Percentiles rank a stretch among this genome's conserved stretches.
Evolutionary conservation across 1,140 invertebrate genomes (phyloP).

Genomic region (Fragariocoptes setiger): DNA sequence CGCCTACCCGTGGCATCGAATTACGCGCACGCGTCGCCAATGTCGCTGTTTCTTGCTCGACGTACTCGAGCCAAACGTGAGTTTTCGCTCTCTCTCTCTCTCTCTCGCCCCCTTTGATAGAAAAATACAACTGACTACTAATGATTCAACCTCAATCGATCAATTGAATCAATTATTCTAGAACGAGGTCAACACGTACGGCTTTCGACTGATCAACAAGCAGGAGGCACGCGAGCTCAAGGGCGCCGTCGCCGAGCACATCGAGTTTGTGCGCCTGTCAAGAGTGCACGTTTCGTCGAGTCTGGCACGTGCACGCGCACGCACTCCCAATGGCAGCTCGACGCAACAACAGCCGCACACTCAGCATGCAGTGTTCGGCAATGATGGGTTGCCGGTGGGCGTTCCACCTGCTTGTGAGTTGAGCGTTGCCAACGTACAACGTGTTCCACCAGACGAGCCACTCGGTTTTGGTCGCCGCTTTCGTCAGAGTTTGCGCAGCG

Average conservation of each 20-base stretch:
- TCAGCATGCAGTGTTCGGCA: too few species aligned
- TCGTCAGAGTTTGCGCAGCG: too few species aligned
- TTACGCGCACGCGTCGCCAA: conserved; percentile 69
- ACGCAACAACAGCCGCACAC: too few species aligned
- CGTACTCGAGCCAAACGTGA: conserved; percentile 77
- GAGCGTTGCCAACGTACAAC: too few species aligned
- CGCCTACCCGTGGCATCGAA: conserved; percentile 91
- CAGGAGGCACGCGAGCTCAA: conserved; percentile 29
- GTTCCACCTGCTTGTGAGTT: too few species aligned
- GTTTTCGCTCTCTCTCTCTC: conserved; percentile 14
- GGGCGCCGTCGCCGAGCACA: background rate
- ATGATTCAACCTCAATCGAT: background rate
- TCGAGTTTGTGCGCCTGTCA: too few species aligned
- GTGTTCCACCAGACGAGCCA: too few species aligned
- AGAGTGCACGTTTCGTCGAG: too few species aligned
- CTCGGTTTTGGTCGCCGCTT: too few species aligned
- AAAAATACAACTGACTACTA: background rate
- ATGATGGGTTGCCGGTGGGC: too few species aligned
- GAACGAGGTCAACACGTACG: conserved; percentile 79
- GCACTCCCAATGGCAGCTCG: too few species aligned
- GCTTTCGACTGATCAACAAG: conserved; percentile 74
- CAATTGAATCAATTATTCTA: conserved; percentile 14
- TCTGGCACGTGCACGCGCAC: too few species aligned
- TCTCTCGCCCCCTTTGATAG: background rate
- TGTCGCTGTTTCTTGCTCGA: conserved; percentile 66